These are phyloP conservation scores for Enteromius paludinosus DNA, from an alignment of 2,797 vertebrate genomes.

Conservation along the genomic window DNA sequence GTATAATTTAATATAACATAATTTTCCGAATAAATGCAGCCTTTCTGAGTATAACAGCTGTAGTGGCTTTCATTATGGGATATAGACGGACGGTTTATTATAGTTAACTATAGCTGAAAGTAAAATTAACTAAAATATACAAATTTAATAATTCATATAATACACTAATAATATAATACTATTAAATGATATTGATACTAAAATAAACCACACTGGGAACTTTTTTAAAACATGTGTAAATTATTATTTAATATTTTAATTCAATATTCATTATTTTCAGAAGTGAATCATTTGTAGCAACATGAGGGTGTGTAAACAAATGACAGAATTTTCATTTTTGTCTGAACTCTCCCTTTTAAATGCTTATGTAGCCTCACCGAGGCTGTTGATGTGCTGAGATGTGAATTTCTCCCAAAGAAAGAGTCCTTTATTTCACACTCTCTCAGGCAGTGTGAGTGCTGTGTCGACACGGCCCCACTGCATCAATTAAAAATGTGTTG, in stretches of 20 bases:
- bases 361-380: conserved; percentile 3
- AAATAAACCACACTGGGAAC: not conserved
- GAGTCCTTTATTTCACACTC: conserved; percentile 50
- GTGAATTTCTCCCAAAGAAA: conserved; percentile 40
- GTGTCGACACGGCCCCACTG: conserved; percentile 22
- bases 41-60: not conserved
- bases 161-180: too few relatives aligned
- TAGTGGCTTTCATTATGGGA: not conserved
- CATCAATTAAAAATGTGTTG: conserved; percentile 56
- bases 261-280: too few relatives aligned
- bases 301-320: not conserved
- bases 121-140: too few relatives aligned
- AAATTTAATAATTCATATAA: too few relatives aligned
- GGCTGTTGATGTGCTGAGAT: conserved; percentile 32
- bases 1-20: too few relatives aligned
- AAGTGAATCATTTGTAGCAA: not conserved
- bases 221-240: too few relatives aligned
- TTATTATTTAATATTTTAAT: too few relatives aligned
- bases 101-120: too few relatives aligned
- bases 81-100: not conserved
- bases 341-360: not conserved
- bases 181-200: not conserved
- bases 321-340: not conserved
- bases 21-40: not conserved
- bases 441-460: conserved; percentile 12